These are phyloP conservation scores for Thalassaphorura encarpata DNA, from an alignment of 1,140 invertebrate genomes.

Conservation along the genomic window DNA sequence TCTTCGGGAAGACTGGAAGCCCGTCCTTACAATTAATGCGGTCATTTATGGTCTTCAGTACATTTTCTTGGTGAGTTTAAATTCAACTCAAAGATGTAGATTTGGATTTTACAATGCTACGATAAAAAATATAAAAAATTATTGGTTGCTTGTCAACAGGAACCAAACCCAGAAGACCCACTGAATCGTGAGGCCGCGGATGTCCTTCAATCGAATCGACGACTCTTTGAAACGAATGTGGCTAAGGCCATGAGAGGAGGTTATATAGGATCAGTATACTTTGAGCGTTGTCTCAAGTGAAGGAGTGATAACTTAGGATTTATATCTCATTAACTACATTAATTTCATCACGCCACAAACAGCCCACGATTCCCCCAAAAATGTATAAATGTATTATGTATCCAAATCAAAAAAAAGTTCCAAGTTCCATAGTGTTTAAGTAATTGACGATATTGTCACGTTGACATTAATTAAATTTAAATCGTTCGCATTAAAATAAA, in stretches of 20 bases:
- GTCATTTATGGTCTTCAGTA: constrained; percentile 97
- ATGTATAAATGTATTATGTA: constrained; percentile 3
- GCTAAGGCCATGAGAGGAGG: constrained; percentile 91
- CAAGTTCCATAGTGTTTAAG: constrained; percentile 22
- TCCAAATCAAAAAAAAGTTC: constrained; percentile 22
- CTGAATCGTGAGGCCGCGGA: constrained; percentile 99
- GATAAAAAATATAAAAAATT: constrained; percentile 1
- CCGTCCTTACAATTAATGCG: constrained; percentile 93
- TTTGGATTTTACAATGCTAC: background rate
- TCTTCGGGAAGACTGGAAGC: constrained; percentile 96
- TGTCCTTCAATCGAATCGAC: constrained; percentile 84
- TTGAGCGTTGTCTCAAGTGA: constrained; percentile 94
- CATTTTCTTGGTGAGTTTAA: constrained; percentile 75
- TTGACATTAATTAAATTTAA: background rate
- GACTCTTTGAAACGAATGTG: constrained; percentile 93
- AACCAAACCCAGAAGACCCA: constrained; percentile 97
- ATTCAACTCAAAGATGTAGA: background rate
- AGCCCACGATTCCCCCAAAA: background rate
- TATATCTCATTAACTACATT: background rate
- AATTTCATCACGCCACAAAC: background rate
- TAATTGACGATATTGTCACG: background rate
- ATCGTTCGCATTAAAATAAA: too few species aligned
- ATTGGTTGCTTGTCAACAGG: constrained; percentile 47
- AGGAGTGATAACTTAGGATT: background rate
- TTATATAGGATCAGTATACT: constrained; percentile 82